Conservation (phyloP, 2,888 invertebrate species). For the Arrhopalites spinosus region DNA sequence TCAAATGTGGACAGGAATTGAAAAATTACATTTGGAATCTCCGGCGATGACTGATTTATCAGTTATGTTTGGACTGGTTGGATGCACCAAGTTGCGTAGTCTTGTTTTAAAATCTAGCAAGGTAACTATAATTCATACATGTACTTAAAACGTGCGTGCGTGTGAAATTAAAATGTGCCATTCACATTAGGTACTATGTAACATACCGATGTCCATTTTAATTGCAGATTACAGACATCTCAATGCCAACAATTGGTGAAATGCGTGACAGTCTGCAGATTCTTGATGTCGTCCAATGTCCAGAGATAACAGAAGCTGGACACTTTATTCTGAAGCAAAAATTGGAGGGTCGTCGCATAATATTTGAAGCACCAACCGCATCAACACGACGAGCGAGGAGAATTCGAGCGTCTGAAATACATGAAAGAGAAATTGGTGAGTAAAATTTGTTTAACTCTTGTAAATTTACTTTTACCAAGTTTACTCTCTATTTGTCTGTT, state of each 20-base stretch:
- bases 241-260: constrained; percentile 46
- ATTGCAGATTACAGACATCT: constrained; percentile 47
- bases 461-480: too few relatives aligned
- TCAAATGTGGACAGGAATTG: not conserved
- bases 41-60: constrained; percentile 30
- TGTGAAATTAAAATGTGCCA: not conserved
- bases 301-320: constrained; percentile 47
- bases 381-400: not conserved
- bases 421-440: constrained; percentile 17
- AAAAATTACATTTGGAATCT: constrained; percentile 18
- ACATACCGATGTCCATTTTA: not conserved
- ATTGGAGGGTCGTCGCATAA: constrained; percentile 32
- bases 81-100: constrained; percentile 25
- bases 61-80: constrained; percentile 32
- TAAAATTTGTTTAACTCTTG: too few relatives aligned
- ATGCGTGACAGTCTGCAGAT: constrained; percentile 38
- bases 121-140: not conserved
- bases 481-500: too few relatives aligned
- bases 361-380: constrained; percentile 24
- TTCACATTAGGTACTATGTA: not conserved
- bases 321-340: constrained; percentile 50
- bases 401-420: not conserved
- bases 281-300: constrained; percentile 44
- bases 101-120: constrained; percentile 21
- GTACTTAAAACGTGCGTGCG: not conserved